phyloP scores from a whole-genome alignment of 2,888 invertebrate genomes.

The Danaus chrysippus region DNA sequence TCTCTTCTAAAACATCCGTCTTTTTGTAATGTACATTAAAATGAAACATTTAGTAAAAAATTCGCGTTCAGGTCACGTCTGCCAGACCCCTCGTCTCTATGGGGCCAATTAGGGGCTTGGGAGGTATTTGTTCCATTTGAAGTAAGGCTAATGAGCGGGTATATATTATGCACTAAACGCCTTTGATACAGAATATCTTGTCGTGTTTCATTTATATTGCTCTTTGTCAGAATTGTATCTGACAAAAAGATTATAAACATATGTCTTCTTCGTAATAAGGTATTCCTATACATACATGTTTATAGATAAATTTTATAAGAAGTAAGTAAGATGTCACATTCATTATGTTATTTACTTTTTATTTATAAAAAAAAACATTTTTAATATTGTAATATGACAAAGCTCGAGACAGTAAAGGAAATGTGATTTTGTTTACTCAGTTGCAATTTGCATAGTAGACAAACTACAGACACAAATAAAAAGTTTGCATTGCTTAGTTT shows the following conservation, averaged over 20 bases:
- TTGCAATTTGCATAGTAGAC: too few relatives aligned
- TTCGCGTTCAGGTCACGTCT: conserved; percentile 46
- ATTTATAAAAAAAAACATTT: too few relatives aligned
- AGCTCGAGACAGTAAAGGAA: too few relatives aligned
- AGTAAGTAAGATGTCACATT: too few relatives aligned
- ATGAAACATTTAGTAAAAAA: conserved; percentile 36
- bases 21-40: conserved; percentile 17
- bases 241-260: too few relatives aligned
- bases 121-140: conserved; percentile 34
- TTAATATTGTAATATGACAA: too few relatives aligned
- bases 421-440: too few relatives aligned
- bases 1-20: neutral
- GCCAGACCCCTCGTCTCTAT: conserved; percentile 45
- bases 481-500: neutral
- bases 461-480: too few relatives aligned
- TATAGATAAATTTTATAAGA: too few relatives aligned
- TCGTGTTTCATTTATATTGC: conserved; percentile 4
- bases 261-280: too few relatives aligned
- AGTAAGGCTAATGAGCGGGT: conserved; percentile 47
- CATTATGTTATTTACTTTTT: too few relatives aligned
- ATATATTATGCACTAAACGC: conserved; percentile 45
- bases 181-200: conserved; percentile 15
- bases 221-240: conserved; percentile 5
- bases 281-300: too few relatives aligned
- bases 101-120: conserved; percentile 55